phyloP scores from a whole-genome alignment of 1,140 invertebrate species.

The Solen grandis region DNA sequence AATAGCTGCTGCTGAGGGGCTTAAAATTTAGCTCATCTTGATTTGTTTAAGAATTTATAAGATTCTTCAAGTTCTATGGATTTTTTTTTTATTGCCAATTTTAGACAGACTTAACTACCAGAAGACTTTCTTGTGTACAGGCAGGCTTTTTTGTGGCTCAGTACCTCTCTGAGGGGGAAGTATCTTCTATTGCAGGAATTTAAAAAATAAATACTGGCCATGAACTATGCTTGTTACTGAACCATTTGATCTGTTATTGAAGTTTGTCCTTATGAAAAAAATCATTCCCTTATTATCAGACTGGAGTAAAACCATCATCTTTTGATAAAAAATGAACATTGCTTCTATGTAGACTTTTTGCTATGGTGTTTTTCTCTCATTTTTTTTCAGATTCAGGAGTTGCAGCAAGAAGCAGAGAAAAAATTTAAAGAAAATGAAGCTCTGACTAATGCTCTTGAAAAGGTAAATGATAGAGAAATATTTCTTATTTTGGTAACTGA shows the following conservation, averaged over 20 bases:
- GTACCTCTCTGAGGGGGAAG: too few relatives aligned
- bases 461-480: constrained; percentile 13
- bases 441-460: neutral
- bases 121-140: too few relatives aligned
- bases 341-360: neutral
- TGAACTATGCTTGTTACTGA: too few relatives aligned
- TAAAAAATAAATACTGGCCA: neutral
- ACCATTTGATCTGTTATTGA: too few relatives aligned
- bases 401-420: constrained; percentile 5
- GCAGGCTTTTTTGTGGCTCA: too few relatives aligned
- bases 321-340: neutral
- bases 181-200: too few relatives aligned
- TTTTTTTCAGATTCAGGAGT: constrained; percentile 14
- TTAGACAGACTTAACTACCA: too few relatives aligned
- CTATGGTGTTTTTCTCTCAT: neutral
- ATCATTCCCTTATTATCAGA: neutral
- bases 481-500: neutral
- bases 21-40: too few relatives aligned
- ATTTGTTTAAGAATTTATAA: too few relatives aligned
- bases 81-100: too few relatives aligned
- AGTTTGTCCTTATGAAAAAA: neutral
- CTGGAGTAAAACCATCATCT: neutral
- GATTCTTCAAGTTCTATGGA: too few relatives aligned
- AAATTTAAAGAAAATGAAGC: constrained; percentile 27
- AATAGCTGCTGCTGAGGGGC: neutral